Evolutionary conservation across 2,113 vertebrate species (phyloP).

Genomic region (Chiloscyllium plagiosum): DNA sequence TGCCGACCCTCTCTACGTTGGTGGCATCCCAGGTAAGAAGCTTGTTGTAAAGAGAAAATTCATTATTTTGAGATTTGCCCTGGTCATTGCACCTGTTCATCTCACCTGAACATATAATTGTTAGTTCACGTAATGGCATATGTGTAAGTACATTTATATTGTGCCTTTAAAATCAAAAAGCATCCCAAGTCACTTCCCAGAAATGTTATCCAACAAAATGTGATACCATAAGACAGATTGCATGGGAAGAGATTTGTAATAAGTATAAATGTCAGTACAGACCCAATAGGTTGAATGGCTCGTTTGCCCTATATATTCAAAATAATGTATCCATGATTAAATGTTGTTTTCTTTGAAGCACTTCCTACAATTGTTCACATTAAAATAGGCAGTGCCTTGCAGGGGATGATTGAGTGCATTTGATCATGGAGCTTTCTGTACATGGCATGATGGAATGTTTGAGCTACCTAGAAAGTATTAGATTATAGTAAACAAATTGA

Average conservation of each 20-base stretch:
- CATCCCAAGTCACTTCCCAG: neutral
- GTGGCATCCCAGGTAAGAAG: slow-evolving; percentile 74
- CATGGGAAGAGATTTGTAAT: neutral
- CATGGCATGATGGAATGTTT: neutral
- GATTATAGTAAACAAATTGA: neutral
- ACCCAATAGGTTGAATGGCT: neutral
- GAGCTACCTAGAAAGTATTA: neutral
- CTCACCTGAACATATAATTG: neutral
- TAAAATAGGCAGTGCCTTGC: neutral
- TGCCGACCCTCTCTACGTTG: slow-evolving; percentile 67
- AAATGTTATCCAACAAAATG: neutral
- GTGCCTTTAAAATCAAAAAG: neutral
- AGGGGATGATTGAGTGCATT: neutral
- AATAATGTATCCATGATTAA: neutral
- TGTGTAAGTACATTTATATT: neutral
- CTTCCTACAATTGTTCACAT: neutral
- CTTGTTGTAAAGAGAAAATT: neutral
- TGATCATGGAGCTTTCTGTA: neutral
- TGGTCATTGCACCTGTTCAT: neutral
- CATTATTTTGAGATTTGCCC: neutral
- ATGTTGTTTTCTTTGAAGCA: neutral
- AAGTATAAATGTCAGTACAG: neutral
- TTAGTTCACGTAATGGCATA: neutral
- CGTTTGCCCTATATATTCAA: neutral
- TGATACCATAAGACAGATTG: neutral